phyloP scores from a whole-genome alignment of 2,797 vertebrate species.

The Onychomys arenicola region DNA sequence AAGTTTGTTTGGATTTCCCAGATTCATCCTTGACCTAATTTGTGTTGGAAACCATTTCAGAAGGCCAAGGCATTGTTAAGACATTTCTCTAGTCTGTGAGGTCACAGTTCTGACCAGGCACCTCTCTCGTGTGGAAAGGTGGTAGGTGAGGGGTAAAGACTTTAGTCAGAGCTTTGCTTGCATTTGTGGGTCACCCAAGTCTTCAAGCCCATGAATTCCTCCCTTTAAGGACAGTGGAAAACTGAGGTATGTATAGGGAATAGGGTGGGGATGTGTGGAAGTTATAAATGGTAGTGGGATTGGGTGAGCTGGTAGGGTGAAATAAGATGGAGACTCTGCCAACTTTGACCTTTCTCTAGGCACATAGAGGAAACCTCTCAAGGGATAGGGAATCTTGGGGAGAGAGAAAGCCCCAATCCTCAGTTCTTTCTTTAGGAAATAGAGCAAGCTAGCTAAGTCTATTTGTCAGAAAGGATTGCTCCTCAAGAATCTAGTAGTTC shows the following conservation, averaged over 20 bases:
- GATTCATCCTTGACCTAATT: fast-evolving
- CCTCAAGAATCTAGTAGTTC: background rate
- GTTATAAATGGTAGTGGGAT: background rate
- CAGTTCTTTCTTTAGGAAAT: background rate
- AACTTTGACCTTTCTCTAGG: background rate
- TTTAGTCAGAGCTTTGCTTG: background rate
- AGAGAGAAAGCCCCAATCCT: background rate
- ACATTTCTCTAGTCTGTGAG: background rate
- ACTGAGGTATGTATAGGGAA: background rate
- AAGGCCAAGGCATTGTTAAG: background rate
- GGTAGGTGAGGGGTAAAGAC: background rate
- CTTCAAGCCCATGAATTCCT: background rate
- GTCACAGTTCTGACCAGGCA: background rate
- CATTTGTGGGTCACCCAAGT: background rate
- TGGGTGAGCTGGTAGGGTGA: background rate
- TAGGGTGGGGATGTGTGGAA: background rate
- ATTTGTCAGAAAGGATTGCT: background rate
- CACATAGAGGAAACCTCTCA: too few relatives aligned
- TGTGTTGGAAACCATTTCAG: background rate
- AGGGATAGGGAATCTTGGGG: background rate
- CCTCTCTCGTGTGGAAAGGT: background rate
- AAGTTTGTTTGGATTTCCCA: background rate
- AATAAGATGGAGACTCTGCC: too few relatives aligned
- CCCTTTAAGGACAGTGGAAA: fast-evolving
- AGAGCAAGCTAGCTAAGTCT: background rate